A percentile compares a stretch with the other conserved stretches of the same genome.
phyloP scores from a whole-genome alignment of 1,140 invertebrate genomes.

The Idris sp. region DNA sequence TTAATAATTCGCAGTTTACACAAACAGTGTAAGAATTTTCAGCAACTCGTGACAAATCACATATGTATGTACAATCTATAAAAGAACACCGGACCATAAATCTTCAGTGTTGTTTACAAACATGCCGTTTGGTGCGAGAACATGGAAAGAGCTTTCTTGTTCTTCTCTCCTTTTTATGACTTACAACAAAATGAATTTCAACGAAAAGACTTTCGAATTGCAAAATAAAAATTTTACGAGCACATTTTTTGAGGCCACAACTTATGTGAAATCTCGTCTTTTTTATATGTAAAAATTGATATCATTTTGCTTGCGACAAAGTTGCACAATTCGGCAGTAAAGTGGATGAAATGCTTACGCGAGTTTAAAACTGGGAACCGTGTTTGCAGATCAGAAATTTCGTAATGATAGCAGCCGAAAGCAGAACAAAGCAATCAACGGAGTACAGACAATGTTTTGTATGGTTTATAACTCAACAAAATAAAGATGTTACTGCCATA shows the following conservation, averaged over 20 bases:
- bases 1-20: too few species aligned
- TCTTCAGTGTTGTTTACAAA: constrained; percentile 25
- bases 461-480: too few species aligned
- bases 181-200: constrained; percentile 9
- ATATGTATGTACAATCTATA: constrained; percentile 28
- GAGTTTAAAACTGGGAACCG: neutral
- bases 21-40: too few species aligned
- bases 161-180: constrained; percentile 10
- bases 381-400: constrained; percentile 9
- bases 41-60: constrained; percentile 31
- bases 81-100: constrained; percentile 10
- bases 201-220: neutral
- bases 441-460: constrained; percentile 2
- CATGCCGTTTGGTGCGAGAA: constrained; percentile 7
- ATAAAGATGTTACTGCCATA: too few species aligned
- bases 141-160: neutral
- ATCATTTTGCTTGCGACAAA: constrained; percentile 1
- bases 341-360: constrained; percentile 1
- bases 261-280: too few species aligned
- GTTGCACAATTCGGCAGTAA: too few species aligned
- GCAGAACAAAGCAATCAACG: constrained; percentile 16
- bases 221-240: constrained; percentile 11
- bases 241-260: too few species aligned
- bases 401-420: constrained; percentile 1
- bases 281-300: constrained; percentile 1